phyloP scores from a whole-genome alignment of 2,797 vertebrate genomes.

The Hybognathus amarus region DNA sequence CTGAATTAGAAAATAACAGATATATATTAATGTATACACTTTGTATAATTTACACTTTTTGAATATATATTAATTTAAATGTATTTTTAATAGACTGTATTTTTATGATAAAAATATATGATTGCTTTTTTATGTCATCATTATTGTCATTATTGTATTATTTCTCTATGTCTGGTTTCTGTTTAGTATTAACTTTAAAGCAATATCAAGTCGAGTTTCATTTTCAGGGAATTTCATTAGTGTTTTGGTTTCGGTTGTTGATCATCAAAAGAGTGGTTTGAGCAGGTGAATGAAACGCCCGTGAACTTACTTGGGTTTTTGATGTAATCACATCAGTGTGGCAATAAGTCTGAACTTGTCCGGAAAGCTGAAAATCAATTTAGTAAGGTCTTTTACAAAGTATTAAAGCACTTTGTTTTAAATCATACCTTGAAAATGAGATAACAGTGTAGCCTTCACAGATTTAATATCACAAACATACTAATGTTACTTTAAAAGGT shows the following conservation, averaged over 20 bases:
- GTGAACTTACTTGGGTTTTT: slow-evolving; percentile 9
- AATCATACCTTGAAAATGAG: neutral
- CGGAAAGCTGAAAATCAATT: neutral
- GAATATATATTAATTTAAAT: neutral
- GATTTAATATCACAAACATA: neutral
- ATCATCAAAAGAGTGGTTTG: neutral
- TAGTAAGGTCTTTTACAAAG: neutral
- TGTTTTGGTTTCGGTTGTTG: slow-evolving; percentile 5
- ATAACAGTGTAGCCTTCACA: neutral
- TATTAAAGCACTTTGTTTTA: neutral
- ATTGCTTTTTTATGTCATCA: neutral
- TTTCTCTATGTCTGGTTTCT: neutral
- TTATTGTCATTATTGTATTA: slow-evolving; percentile 7
- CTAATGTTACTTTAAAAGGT: neutral
- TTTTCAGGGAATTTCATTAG: neutral
- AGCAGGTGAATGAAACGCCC: neutral
- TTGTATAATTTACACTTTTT: too few species aligned
- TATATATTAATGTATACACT: neutral
- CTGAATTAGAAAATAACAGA: neutral
- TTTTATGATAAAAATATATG: neutral
- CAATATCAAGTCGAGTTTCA: neutral
- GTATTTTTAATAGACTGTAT: neutral
- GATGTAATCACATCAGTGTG: slow-evolving; percentile 10
- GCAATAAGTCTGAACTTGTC: neutral
- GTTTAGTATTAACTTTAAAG: neutral